Percentiles rank a stretch among this genome's conserved stretches.
phyloP scores from a whole-genome alignment of 1,140 invertebrate species.

The Papilio machaon region DNA sequence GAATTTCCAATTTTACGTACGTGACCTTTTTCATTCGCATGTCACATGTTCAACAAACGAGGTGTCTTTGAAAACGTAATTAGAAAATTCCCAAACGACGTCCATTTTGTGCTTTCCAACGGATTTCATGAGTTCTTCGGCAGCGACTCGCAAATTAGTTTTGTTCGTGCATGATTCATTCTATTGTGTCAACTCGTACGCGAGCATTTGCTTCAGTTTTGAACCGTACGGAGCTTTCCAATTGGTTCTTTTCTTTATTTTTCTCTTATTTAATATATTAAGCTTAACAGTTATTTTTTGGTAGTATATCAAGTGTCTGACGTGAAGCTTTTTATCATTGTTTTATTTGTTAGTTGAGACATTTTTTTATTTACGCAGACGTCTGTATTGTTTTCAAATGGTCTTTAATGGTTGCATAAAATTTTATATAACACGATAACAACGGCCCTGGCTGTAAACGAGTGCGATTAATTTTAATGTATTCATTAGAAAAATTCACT shows the following conservation, averaged over 20 bases:
- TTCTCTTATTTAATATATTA: neutral
- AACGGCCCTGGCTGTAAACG: slow-evolving; percentile 21
- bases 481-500: slow-evolving; percentile 39
- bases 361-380: slow-evolving; percentile 1
- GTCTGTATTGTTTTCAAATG: slow-evolving; percentile 18
- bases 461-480: slow-evolving; percentile 37
- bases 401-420: slow-evolving; percentile 26
- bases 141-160: slow-evolving; percentile 73
- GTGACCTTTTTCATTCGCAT: slow-evolving; percentile 77
- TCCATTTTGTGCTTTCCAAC: slow-evolving; percentile 59
- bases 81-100: slow-evolving; percentile 80
- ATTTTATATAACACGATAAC: slow-evolving; percentile 29
- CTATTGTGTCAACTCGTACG: slow-evolving; percentile 25
- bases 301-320: neutral
- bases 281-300: neutral
- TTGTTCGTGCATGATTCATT: slow-evolving; percentile 62
- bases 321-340: neutral
- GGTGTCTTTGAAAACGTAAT: slow-evolving; percentile 81
- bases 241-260: neutral
- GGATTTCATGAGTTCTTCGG: slow-evolving; percentile 61
- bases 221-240: neutral
- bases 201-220: neutral
- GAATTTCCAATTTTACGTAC: slow-evolving; percentile 75
- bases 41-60: slow-evolving; percentile 78
- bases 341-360: neutral